phyloP scores from a whole-genome alignment of 2,797 vertebrate genomes.

The Champsocephalus gunnari region DNA sequence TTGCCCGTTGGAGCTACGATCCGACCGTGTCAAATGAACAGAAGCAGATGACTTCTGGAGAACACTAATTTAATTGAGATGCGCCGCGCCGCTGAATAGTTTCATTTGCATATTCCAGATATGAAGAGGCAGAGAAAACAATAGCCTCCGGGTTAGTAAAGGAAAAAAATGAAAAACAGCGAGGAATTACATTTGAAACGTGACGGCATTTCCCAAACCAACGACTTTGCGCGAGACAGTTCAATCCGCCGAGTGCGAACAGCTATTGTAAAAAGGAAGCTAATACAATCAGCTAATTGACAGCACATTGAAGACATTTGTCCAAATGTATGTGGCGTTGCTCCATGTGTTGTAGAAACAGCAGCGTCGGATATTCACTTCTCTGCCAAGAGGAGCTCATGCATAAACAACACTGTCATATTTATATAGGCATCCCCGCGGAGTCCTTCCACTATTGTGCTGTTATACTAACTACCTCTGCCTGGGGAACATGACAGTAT shows the following conservation, averaged over 20 bases:
- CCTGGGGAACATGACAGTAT: slow-evolving; percentile 78
- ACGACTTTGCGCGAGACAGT: slow-evolving; percentile 34
- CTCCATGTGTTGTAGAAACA: slow-evolving; percentile 56
- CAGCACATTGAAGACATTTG: slow-evolving; percentile 44
- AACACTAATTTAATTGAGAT: slow-evolving; percentile 59
- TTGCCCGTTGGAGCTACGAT: slow-evolving; percentile 29
- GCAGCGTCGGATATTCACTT: slow-evolving; percentile 67
- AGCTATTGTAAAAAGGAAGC: slow-evolving; percentile 33
- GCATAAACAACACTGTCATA: slow-evolving; percentile 83
- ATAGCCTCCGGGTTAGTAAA: slow-evolving; percentile 35
- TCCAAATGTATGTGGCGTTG: slow-evolving; percentile 60
- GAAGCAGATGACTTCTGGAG: slow-evolving; percentile 36
- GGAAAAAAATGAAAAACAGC: not conserved
- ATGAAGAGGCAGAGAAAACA: slow-evolving; percentile 14
- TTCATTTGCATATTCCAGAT: slow-evolving; percentile 47
- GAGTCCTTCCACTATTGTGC: slow-evolving; percentile 70
- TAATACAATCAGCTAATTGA: slow-evolving; percentile 59
- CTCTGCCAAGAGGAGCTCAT: slow-evolving; percentile 77
- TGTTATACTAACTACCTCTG: slow-evolving; percentile 76
- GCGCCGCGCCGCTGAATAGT: not conserved
- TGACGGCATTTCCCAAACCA: slow-evolving; percentile 20
- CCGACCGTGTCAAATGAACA: slow-evolving; percentile 17
- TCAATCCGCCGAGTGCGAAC: slow-evolving; percentile 23
- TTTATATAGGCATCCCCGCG: slow-evolving; percentile 75
- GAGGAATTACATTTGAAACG: slow-evolving; percentile 1